These are phyloP conservation scores for Scartelaos histophorus DNA, from an alignment of 2,113 vertebrate genomes.

Conservation along the genomic window DNA sequence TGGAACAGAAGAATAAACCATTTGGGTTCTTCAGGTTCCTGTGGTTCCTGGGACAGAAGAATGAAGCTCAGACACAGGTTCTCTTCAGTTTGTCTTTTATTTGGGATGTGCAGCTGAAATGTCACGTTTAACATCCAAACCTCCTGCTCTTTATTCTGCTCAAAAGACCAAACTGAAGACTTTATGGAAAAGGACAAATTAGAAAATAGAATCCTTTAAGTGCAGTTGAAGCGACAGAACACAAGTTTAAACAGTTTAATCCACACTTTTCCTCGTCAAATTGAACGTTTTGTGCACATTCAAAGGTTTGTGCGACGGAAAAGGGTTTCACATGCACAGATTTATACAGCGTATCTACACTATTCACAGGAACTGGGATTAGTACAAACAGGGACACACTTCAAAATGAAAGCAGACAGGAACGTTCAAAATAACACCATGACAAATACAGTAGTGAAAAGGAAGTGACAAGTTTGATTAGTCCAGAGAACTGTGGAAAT, in stretches of 20 bases:
- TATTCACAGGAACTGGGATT: slow-evolving; percentile 59
- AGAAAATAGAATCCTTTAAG: slow-evolving; percentile 71
- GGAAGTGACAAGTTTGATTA: not conserved
- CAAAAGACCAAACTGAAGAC: slow-evolving; percentile 71
- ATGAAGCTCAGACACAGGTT: not conserved
- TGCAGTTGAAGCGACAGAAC: slow-evolving; percentile 59
- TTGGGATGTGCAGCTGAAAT: slow-evolving; percentile 45
- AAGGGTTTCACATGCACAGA: slow-evolving; percentile 69
- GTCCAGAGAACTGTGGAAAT: not conserved
- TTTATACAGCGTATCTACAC: slow-evolving; percentile 57
- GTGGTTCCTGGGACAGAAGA: not conserved
- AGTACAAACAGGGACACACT: slow-evolving; percentile 51
- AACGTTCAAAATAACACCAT: not conserved
- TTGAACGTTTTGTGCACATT: slow-evolving; percentile 26
- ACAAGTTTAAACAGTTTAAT: slow-evolving; percentile 52
- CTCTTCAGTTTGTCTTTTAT: slow-evolving; percentile 71
- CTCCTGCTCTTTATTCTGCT: slow-evolving; percentile 11
- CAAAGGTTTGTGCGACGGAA: slow-evolving; percentile 12
- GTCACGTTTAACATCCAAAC: slow-evolving; percentile 39
- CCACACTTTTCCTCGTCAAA: slow-evolving; percentile 38
- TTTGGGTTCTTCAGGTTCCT: no score
- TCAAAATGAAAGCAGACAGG: not conserved
- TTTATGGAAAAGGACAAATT: slow-evolving; percentile 70
- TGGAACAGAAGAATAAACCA: no score
- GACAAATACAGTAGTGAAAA: not conserved